phyloP scores from a whole-genome alignment of 2,888 invertebrate species.

The Adelphocoris suturalis region DNA sequence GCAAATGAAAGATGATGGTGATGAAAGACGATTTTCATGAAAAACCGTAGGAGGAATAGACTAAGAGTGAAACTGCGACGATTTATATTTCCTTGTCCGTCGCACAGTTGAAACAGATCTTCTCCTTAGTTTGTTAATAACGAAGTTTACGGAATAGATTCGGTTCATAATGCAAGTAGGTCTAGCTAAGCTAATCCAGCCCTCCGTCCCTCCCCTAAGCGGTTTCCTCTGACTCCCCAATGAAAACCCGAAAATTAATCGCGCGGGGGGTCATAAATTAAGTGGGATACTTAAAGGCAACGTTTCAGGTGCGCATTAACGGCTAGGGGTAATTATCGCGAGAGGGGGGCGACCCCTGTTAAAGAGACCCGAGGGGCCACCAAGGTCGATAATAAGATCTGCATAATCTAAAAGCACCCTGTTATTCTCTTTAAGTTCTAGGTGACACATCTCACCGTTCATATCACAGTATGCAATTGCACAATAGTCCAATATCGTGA shows the following conservation, averaged over 20 bases:
- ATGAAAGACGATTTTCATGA: no score
- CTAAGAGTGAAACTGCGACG: no score
- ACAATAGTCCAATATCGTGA: no score
- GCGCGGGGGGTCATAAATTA: slow-evolving; percentile 3
- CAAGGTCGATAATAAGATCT: not conserved
- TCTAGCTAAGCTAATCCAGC: no score
- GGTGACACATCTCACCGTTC: no score
- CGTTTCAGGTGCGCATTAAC: not conserved
- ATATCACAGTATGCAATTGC: no score
- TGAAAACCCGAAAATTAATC: not conserved
- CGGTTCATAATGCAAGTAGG: not conserved
- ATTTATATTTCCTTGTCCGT: no score
- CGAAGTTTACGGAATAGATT: not conserved
- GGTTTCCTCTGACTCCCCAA: not conserved
- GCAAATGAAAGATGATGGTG: no score
- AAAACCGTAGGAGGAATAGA: no score
- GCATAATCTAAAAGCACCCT: not conserved
- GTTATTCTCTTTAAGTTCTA: not conserved
- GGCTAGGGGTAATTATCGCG: slow-evolving; percentile 13
- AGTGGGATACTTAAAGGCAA: not conserved
- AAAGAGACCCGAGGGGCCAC: not conserved
- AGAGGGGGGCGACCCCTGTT: not conserved
- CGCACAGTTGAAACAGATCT: no score
- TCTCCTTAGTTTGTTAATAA: no score
- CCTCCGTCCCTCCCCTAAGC: not conserved